Base-by-base conservation (phyloP, 2,113 vertebrate genomes). In the Cisticola juncidis region DNA sequence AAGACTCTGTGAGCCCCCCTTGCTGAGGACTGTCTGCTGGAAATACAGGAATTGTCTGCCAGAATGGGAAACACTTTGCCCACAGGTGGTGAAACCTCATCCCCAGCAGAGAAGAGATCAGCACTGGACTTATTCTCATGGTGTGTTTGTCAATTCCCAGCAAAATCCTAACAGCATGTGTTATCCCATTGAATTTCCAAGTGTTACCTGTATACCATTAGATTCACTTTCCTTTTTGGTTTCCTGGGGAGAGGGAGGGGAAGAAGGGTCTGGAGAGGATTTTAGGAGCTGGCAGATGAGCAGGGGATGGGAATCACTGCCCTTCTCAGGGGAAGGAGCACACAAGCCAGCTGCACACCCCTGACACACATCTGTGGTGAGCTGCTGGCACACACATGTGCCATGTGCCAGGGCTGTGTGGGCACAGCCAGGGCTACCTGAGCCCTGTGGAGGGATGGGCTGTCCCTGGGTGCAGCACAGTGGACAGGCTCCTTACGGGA, bases 381-480 rank as follows among this genome's bases (percentile, higher is more conserved):
- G 83, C 56, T 94, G 77, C 91, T 71, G 42, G 84, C 53, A 96
- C 90, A 31, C 33, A 15, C 81, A 71, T 9, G 68, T 80, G 88
- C 85, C 77, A 85, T 35, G 48, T 74, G 80, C 78, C 79, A 81
- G 83, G 77, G 84, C 92, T 66, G n/a, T 61, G 90, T 90, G 95
- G 84, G 77, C 70, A 91, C 4, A 15, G 58, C 38, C 71, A 47
- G 78, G 96, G 96, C 42, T 65, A 64, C 89, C 89, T 87, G 74
- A 88, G 92, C 66, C 9, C 1, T 33, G 93, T 90, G 91, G 94
- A 91, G 33, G 87, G 26, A 56, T 25, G 58, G 12, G 36, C 72
- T 38, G 31, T 40, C 69, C 76, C 91, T 70, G 73, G 82, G 77
- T 70, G 58, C 62, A 85, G 84, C 31, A 78, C 65, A 85, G 73